phyloP scores from a whole-genome alignment of 2,888 invertebrate genomes.

The Gibbula magus region DNA sequence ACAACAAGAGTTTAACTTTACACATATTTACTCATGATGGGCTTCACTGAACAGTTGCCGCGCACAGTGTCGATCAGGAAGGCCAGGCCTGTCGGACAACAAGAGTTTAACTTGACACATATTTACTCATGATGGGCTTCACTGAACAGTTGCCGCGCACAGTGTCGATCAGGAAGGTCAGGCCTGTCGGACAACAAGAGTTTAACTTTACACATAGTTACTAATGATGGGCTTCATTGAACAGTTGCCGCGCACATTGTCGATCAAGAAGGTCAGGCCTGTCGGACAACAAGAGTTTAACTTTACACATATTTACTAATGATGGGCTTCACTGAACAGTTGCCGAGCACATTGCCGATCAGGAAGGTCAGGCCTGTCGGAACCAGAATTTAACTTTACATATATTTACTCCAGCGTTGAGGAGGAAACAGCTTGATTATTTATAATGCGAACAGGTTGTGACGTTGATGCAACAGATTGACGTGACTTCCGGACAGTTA shows the following conservation, averaged over 20 bases:
- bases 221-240: constrained; percentile 41
- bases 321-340: constrained; percentile 47
- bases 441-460: too few species aligned
- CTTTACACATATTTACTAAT: too few species aligned
- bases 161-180: constrained; percentile 51
- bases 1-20: too few species aligned
- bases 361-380: constrained; percentile 52
- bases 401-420: too few species aligned
- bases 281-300: not conserved
- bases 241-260: constrained; percentile 50
- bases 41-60: constrained; percentile 49
- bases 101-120: too few species aligned
- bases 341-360: constrained; percentile 45
- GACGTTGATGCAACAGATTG: too few species aligned
- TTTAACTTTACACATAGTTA: too few species aligned
- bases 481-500: too few species aligned
- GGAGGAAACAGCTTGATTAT: too few species aligned
- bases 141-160: constrained; percentile 49
- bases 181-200: constrained; percentile 37
- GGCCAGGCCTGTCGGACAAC: constrained; percentile 44
- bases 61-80: constrained; percentile 46
- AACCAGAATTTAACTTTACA: too few species aligned
- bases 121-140: constrained; percentile 40
- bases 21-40: too few species aligned
- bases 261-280: constrained; percentile 56